Percentiles rank a stretch among this genome's conserved stretches.
phyloP scores from a whole-genome alignment of 2,113 vertebrate genomes.

The Bufo gargarizans region DNA sequence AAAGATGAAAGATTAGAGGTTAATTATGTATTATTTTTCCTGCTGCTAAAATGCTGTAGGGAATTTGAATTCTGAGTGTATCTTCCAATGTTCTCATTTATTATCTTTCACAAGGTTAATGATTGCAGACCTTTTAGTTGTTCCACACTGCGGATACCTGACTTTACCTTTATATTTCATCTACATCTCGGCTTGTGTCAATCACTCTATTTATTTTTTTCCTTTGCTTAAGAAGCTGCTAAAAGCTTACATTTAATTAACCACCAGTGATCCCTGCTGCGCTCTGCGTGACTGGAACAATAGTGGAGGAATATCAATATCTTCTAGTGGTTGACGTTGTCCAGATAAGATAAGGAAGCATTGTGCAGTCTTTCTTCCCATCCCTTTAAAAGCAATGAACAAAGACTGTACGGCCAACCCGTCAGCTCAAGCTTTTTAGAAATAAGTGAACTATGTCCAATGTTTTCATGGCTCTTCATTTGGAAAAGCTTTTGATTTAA shows the following conservation, averaged over 20 bases:
- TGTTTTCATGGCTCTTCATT: neutral
- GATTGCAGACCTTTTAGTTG: neutral
- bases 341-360: neutral
- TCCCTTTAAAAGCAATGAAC: neutral
- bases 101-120: constrained; percentile 15
- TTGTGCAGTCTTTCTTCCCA: neutral
- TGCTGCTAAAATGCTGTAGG: neutral
- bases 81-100: neutral
- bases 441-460: too few relatives aligned
- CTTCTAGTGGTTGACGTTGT: neutral
- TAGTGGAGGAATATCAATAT: neutral
- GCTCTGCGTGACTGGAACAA: neutral
- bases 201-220: neutral
- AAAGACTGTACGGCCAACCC: neutral
- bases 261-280: neutral
- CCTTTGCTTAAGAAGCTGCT: neutral
- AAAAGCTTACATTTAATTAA: neutral
- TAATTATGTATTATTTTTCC: constrained; percentile 20
- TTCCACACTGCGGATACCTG: neutral
- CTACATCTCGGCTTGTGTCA: neutral
- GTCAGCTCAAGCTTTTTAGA: neutral
- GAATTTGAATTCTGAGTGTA: neutral
- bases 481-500: neutral
- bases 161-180: neutral
- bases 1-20: neutral